phyloP scores from a whole-genome alignment of 2,888 invertebrate species.

The Acleris holmiana region DNA sequence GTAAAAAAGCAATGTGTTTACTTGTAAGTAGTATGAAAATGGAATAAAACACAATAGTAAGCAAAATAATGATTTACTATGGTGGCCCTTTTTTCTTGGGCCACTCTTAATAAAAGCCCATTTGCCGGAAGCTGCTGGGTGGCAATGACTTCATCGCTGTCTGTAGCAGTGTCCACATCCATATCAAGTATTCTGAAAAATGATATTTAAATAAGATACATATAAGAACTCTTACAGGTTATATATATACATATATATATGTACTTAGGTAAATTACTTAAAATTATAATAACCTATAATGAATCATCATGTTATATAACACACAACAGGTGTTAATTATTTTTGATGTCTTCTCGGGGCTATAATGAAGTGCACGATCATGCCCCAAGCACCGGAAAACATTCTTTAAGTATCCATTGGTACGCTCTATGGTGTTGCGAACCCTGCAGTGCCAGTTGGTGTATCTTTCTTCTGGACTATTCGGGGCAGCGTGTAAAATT shows the following conservation, averaged over 20 bases:
- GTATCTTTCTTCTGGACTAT: conserved; percentile 21
- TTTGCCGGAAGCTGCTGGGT: neutral
- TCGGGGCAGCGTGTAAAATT: conserved; percentile 9
- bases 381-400: conserved; percentile 20
- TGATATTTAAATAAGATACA: too few species aligned
- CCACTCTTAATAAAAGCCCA: neutral
- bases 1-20: neutral
- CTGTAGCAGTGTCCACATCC: neutral
- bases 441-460: conserved; percentile 29
- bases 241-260: neutral
- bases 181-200: too few species aligned
- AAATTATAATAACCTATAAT: neutral
- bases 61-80: conserved; percentile 1
- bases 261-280: neutral
- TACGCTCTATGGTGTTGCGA: conserved; percentile 24
- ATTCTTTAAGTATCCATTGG: conserved; percentile 32
- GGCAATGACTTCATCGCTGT: neutral
- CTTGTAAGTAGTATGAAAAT: neutral
- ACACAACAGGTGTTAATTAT: conserved; percentile 29
- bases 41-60: neutral
- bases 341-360: conserved; percentile 24
- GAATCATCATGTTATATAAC: conserved; percentile 15
- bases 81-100: neutral
- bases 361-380: conserved; percentile 19
- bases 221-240: neutral